Evolutionary conservation across 1,140 invertebrate species (phyloP), one percentile per base, ranked within the genome.

Genomic region (Drosophila tsacasi): DNA sequence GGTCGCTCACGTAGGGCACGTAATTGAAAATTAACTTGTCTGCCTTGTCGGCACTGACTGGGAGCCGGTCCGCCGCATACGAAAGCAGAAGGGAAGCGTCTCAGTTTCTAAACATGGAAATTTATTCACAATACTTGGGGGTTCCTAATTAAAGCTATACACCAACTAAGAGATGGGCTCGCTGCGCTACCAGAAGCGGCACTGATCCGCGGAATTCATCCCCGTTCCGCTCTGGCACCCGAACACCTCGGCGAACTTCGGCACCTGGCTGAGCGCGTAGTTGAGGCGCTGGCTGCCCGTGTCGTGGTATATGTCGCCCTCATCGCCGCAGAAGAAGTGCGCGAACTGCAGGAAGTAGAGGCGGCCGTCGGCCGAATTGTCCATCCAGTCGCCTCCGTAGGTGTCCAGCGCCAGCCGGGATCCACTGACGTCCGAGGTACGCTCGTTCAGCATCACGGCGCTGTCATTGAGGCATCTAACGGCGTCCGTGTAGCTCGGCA

Each of bases 121-220:
- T 79, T 89, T 87, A 87, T 87, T 89, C 72, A 78, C 72, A 87
- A 89, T 87, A 87, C 83, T 87, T 87, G 73, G 52, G 66, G 64
- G 64, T 66, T 77, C 52, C 73, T 89, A 78, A 62, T 84, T 81
- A 85, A 84, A 84, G 82, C 77, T 83, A 79, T 76, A 35, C 30
- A 69, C 58, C 50, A 17, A 40, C 39, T 59, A 32, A 49, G 30
- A 30, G 49, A 50, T 10, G 37, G n/a, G 47, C 5, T 40, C 21
- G 46, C 78, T 19, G 50, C 27, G 27, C 50, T 94, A 98, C 97
- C 97, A 98, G 57, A 98, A 95, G 17, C 94, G 94, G 92, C 97
- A 98, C 92, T 98, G 98, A 55, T 96, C 94, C 9, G 89, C 62
- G 0, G 97, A 97, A 93, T 98, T 98, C 97, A 98, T 98, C 13